Conservation (phyloP, 1,140 invertebrate genomes). For the Aphaenogaster rudis region DNA sequence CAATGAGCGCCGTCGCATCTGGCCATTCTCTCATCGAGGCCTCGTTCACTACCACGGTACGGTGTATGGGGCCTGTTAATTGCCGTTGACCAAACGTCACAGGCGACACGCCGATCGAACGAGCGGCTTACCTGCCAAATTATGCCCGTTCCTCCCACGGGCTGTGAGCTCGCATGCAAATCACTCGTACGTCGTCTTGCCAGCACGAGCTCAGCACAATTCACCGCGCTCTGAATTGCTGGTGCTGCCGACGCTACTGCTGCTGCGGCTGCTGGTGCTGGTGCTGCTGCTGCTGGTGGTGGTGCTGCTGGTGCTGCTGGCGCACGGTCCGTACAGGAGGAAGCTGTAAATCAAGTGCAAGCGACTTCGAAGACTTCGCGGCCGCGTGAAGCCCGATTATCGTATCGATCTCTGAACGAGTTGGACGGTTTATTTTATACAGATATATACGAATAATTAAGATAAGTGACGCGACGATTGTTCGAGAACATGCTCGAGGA, state of each 20-base stretch:
- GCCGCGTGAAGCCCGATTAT: conserved; percentile 28
- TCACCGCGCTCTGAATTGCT: conserved; percentile 62
- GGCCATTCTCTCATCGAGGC: background rate
- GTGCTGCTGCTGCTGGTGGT: conserved; percentile 30
- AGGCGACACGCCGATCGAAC: conserved; percentile 68
- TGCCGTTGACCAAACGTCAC: conserved; percentile 69
- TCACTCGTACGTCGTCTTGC: conserved; percentile 76
- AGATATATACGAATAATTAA: background rate
- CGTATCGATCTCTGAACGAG: conserved; percentile 5
- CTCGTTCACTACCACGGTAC: background rate
- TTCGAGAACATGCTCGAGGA: background rate
- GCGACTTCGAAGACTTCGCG: conserved; percentile 59
- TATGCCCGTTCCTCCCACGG: conserved; percentile 67
- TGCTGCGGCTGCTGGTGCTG: conserved; percentile 32
- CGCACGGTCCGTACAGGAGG: conserved; percentile 61
- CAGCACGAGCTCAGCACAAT: conserved; percentile 79
- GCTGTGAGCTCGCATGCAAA: conserved; percentile 74
- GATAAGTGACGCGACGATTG: background rate
- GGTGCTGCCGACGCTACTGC: conserved; percentile 49
- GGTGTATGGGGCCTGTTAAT: conserved; percentile 63
- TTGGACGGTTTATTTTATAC: background rate
- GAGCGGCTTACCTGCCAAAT: conserved; percentile 71
- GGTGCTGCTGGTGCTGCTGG: conserved; percentile 41
- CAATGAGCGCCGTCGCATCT: background rate
- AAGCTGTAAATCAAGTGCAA: conserved; percentile 72